These are phyloP conservation scores for Chrysogorgia sp. DNA, from an alignment of 92 coral and sea anemone genomes.

Conservation along the genomic window DNA sequence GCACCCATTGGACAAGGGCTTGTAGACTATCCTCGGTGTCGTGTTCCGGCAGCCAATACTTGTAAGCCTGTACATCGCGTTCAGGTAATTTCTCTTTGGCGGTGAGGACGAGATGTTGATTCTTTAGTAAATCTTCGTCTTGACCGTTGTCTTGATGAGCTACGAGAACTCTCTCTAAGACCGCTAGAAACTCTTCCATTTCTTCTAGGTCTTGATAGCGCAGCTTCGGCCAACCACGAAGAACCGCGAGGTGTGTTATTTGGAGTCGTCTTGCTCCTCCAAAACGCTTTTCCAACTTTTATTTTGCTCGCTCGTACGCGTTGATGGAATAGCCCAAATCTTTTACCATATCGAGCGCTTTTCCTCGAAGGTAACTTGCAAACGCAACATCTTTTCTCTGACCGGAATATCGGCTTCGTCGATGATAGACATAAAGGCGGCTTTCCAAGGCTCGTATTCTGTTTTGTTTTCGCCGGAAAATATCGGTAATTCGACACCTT, in stretches of 20 bases:
- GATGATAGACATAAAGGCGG: conserved; percentile 49
- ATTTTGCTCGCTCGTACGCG: conserved; percentile 58
- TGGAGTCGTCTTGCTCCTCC: conserved; percentile 22
- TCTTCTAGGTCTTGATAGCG: conserved; percentile 29
- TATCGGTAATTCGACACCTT: conserved; percentile 56
- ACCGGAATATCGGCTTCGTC: conserved; percentile 49
- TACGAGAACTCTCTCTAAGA: conserved; percentile 21
- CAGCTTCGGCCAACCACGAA: conserved; percentile 16
- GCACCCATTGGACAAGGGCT: conserved; percentile 15
- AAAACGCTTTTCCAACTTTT: conserved; percentile 39
- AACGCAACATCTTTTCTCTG: conserved; percentile 52
- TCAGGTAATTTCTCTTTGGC: conserved; percentile 43
- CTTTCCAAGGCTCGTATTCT: conserved; percentile 57
- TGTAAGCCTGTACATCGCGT: conserved; percentile 22
- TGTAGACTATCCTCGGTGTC: conserved; percentile 18
- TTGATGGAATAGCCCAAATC: conserved; percentile 54
- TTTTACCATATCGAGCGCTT: conserved; percentile 50
- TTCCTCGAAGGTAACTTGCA: no score
- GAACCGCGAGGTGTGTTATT: conserved; percentile 17
- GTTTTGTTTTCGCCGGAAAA: conserved; percentile 54
- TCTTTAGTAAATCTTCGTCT: conserved; percentile 1
- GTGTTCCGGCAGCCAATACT: conserved; percentile 31
- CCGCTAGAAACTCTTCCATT: conserved; percentile 14
- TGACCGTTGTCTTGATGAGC: conserved; percentile 31
- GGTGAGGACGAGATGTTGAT: conserved; percentile 33